Base-by-base conservation (phyloP, 2,797 vertebrate species). In the Helicolenus hilgendorfi region DNA sequence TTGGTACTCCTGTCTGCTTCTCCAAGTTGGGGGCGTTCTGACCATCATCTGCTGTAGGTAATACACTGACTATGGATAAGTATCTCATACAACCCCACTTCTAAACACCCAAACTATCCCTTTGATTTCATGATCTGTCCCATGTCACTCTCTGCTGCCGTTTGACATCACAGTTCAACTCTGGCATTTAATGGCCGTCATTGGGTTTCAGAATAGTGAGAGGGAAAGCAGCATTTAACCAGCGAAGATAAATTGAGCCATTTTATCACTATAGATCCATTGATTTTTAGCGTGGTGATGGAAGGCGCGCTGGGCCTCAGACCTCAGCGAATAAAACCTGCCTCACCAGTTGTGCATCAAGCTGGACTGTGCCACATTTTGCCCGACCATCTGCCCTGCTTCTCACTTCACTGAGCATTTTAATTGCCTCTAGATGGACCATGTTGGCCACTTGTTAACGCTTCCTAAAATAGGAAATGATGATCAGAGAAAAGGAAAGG, bases 351-450 rank as follows among this genome's bases (percentile, higher is more conserved):
- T 93, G 86, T 93, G 83, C 79, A 79, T 86, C 83, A 92, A 81
- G 90, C 89, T 88, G 92, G 88, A 91, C 86, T 67, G 79, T 38
- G 93, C 83, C 88, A 75, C 70, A 1, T 62, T 78, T 56, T 73
- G 79, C 84, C 77, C 11, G 71, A 94, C 91, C 96, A 96, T 95
- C 95, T 96, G 96, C 92, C 89, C 89, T 18, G 69, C 82, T 81
- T 93, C 88, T 89, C 94, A 88, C 93, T 92, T 94, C 85, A 60
- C 88, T 92, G 93, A 90, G 81, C 92, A 68, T 86, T 91, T 89
- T 94, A 94, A 95, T 95, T 94, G 91, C 92, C 89, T 92, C 82
- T 84, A 36, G 92, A 87, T 18, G 60, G 87, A 69, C 83, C 77
- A 14, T 60, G 83, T 75, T 79, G 86, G 82, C 89, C 74, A 91